A percentile compares a stretch with the other conserved stretches of the same genome.
Evolutionary conservation across 2,888 invertebrate species (phyloP).

Genomic region (Timandra comae): DNA sequence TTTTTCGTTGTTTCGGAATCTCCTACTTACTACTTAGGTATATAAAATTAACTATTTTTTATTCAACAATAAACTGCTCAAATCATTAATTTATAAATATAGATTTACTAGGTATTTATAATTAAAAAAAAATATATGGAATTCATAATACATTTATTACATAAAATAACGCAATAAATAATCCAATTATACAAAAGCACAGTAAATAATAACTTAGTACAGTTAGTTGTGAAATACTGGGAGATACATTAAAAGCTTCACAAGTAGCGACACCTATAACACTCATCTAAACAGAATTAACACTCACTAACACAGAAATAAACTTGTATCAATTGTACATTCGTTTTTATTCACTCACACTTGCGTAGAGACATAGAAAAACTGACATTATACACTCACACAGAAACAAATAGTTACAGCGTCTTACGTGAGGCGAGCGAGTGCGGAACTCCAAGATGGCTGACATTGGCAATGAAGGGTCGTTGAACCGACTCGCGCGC

Average conservation of each 20-base stretch:
- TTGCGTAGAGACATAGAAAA: conserved; percentile 57
- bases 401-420: conserved; percentile 61
- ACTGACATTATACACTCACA: conserved; percentile 68
- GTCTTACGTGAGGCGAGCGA: conserved; percentile 75
- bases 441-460: conserved; percentile 76
- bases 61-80: too few relatives aligned
- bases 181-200: too few relatives aligned
- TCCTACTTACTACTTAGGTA: too few relatives aligned
- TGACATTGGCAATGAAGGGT: conserved; percentile 76
- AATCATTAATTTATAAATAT: too few relatives aligned
- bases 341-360: conserved; percentile 58
- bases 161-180: background rate
- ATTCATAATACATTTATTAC: background rate
- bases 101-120: too few relatives aligned
- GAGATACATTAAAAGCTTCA: too few relatives aligned
- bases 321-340: conserved; percentile 28
- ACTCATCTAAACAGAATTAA: conserved; percentile 22
- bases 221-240: too few relatives aligned
- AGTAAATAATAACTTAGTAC: too few relatives aligned
- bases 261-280: conserved; percentile 33
- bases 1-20: too few relatives aligned
- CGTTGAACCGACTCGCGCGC: conserved; percentile 64
- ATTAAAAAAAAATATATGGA: too few relatives aligned
- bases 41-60: too few relatives aligned
- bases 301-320: conserved; percentile 24